A percentile compares a stretch with the other conserved stretches of the same genome.
Evolutionary conservation across 1,140 invertebrate genomes (phyloP).

Genomic region (Agrypnia vestita): DNA sequence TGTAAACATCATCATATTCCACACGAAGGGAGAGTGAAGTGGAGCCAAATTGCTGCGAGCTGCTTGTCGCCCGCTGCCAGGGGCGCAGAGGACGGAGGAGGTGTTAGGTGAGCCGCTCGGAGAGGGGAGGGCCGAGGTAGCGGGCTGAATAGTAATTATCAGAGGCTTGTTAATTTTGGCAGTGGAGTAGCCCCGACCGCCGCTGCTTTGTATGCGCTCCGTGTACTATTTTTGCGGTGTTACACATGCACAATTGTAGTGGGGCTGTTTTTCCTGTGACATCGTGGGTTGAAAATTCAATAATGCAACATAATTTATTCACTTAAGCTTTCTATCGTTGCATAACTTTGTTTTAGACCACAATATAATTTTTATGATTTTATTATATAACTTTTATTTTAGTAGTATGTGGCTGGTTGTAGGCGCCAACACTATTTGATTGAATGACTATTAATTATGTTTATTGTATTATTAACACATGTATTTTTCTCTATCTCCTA

Average conservation of each 20-base stretch:
- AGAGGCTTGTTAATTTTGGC: conserved; percentile 55
- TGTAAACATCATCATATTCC: conserved; percentile 59
- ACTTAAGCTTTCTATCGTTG: no score
- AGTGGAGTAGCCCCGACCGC: conserved; percentile 5
- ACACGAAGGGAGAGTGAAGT: conserved; percentile 54
- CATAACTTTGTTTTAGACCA: no score
- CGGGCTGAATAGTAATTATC: conserved; percentile 58
- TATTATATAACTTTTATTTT: no score
- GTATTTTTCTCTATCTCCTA: no score
- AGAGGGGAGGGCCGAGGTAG: background rate
- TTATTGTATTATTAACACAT: no score
- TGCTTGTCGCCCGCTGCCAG: conserved; percentile 34
- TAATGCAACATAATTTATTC: no score
- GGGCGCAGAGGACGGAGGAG: conserved; percentile 21
- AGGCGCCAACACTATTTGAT: no score
- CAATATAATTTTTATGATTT: no score
- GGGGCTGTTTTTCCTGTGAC: no score
- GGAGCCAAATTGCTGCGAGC: conserved; percentile 56
- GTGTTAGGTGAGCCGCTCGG: conserved; percentile 23
- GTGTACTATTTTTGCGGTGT: conserved; percentile 57
- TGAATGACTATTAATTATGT: no score
- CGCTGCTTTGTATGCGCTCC: conserved; percentile 56
- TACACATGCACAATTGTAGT: background rate
- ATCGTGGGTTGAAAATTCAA: no score
- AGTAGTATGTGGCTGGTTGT: no score